Evolutionary conservation across 2,113 vertebrate species (phyloP).

Genomic region (Pteronura brasiliensis): DNA sequence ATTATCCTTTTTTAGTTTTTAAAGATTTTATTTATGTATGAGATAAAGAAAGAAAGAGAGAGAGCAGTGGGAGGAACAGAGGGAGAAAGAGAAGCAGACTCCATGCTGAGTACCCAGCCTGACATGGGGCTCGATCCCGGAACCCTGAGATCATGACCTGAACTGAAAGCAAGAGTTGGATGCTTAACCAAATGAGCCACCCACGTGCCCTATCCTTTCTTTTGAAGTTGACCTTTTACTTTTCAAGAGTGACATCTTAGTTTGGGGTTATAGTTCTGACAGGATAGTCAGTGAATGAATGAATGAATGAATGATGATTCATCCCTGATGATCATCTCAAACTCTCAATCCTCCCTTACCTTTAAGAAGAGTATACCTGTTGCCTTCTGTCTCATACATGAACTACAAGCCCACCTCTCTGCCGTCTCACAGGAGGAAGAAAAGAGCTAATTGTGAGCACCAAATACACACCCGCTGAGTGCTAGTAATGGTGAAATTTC

Average conservation of each 20-base stretch:
- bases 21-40: background rate
- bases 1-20: background rate
- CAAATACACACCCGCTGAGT: background rate
- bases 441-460: background rate
- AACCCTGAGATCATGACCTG: background rate
- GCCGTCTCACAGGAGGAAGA: background rate
- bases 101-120: background rate
- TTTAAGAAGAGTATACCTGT: background rate
- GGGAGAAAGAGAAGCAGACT: background rate
- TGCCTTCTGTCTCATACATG: rapidly evolving
- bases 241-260: background rate
- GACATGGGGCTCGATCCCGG: background rate
- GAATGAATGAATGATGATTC: background rate
- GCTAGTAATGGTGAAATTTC: background rate
- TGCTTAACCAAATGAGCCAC: background rate
- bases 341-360: background rate
- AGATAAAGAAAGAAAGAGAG: too few relatives aligned
- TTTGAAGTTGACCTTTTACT: background rate
- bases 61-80: background rate
- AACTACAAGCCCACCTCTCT: background rate
- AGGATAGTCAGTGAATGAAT: background rate
- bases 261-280: background rate
- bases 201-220: background rate
- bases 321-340: background rate
- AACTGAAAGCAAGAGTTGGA: background rate